These are phyloP conservation scores for Dasypogon diadema DNA, from an alignment of 2,888 invertebrate species.

Conservation along the genomic window DNA sequence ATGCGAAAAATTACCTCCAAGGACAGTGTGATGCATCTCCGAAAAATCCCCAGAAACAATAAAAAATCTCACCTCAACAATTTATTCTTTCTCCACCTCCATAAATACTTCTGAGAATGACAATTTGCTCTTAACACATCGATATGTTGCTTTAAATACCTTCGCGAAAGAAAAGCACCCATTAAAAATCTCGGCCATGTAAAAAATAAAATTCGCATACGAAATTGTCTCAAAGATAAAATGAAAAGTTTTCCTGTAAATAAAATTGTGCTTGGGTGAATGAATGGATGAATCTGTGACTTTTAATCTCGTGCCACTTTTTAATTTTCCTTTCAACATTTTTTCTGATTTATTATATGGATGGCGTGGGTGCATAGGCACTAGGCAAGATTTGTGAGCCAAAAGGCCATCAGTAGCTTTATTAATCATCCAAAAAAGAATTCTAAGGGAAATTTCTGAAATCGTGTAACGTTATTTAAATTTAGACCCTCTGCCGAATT, in stretches of 20 bases:
- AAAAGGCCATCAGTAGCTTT: not conserved
- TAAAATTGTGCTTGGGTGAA: conserved; percentile 8
- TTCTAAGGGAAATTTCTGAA: not conserved
- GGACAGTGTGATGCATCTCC: too few species aligned
- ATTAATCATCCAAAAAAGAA: not conserved
- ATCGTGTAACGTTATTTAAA: not conserved
- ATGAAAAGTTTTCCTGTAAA: conserved; percentile 4
- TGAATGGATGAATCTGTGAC: conserved; percentile 9
- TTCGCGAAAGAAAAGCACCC: not conserved
- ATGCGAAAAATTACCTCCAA: too few species aligned
- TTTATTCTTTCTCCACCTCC: too few species aligned
- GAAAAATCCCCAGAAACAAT: too few species aligned
- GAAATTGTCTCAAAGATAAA: not conserved
- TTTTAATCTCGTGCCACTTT: conserved; percentile 31
- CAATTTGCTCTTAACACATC: too few species aligned
- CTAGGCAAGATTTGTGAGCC: not conserved
- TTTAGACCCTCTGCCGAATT: conserved; percentile 10
- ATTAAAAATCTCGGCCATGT: not conserved
- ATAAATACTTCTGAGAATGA: too few species aligned
- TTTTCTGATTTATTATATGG: not conserved
- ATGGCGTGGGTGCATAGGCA: conserved; percentile 7
- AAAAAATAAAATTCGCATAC: not conserved
- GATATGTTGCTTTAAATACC: not conserved
- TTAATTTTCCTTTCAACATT: conserved; percentile 2
- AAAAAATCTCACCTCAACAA: too few species aligned